Base-by-base conservation (phyloP, 2,888 invertebrate species). In the Azorinus chamasolen region DNA sequence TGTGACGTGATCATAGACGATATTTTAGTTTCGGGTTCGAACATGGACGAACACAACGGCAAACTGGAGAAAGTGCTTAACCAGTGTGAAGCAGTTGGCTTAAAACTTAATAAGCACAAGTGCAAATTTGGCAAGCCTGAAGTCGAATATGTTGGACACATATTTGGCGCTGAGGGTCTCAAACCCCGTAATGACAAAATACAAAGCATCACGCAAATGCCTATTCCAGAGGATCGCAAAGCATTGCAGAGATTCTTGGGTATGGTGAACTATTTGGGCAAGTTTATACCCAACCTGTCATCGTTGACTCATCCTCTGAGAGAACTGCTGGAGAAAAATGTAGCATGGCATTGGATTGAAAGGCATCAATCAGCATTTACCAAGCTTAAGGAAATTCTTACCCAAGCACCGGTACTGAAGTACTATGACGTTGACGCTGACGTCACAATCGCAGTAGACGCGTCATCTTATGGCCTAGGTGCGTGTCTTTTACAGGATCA, bases 211-310 rank as follows among this genome's bases (percentile, higher is more conserved):
- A 25, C 18, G 12, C 18, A 72, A 14, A 63, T 79, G 20, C 48
- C 57, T 41, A 51, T 46, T 6, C 86, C 81, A n/a, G 46, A 50
- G 16, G 71, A 83, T 41, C 69, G 73, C 5, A 70, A 50, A 12
- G 80, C 81, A 50, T 48, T 85, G 32, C n/a, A n/a, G n/a, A n/a
- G n/a, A n/a, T n/a, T n/a, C n/a, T n/a, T 84, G 8, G 84, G 83
- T 10, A 84, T 85, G 79, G 50, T 83, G 10, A 83, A 86, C 50
- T 83, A 81, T 41, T 66, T 86, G 8, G 74, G 77, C 2, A 75
- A 61, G 46, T 84, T 74, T 55, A 41, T 80, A 14, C 66, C 51
- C 32, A 61, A 80, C 27, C n/a, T 86, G 57, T 72, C 86, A 3
- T 64, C 54, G 8, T 20, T 57, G 14, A 75, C 51, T 46, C 20